Evolutionary conservation across 2,113 vertebrate species (phyloP), one percentile per base, ranked within the genome.

Genomic region (Podarcis muralis): DNA sequence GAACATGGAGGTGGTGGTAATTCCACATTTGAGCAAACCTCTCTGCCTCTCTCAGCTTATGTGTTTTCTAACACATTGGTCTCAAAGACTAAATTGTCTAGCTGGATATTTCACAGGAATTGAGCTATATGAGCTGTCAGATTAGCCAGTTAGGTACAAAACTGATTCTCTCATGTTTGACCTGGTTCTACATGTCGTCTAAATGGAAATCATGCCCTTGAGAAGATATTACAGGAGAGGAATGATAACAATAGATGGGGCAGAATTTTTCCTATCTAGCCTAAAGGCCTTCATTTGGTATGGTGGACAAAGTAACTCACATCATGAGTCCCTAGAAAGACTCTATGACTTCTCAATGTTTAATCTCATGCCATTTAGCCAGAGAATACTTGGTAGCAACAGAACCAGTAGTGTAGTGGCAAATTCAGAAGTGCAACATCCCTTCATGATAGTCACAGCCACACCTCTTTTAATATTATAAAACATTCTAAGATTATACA

Each of bases 151-250:
- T 89, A 94, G 89, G 90, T 40, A 89, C 88, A 91, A 93, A 92
- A 84, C 87, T 0, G 0, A 94, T 93, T 95, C 90, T 87, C 86
- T 95, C 88, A 90, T 92, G 90, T 96, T 53, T 96, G 94, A 95
- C 95, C 94, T 94, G 93, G 88, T 95, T 96, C 92, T 90, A 25
- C 43, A 88, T 7, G 15, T 82, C 87, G n/a, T 89, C 35, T 84
- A 91, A 92, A 84, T 82, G 91, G 93, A 90, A 94, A 92, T 93
- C 91, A 72, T 0, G 0, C 87, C 93, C 57, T 95, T 95, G 93
- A 93, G 86, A 89, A 92, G 85, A 84, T 32, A 87, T 95, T 94
- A 94, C 37, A 88, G 59, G 18, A 94, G 85, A 92, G 83, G 86
- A 90, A 48, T 91, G 92, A 94, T 90, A 87, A 88, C 90, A 57